Conservation (phyloP, 2,888 invertebrate genomes). For the Campoplex capitator region DNA sequence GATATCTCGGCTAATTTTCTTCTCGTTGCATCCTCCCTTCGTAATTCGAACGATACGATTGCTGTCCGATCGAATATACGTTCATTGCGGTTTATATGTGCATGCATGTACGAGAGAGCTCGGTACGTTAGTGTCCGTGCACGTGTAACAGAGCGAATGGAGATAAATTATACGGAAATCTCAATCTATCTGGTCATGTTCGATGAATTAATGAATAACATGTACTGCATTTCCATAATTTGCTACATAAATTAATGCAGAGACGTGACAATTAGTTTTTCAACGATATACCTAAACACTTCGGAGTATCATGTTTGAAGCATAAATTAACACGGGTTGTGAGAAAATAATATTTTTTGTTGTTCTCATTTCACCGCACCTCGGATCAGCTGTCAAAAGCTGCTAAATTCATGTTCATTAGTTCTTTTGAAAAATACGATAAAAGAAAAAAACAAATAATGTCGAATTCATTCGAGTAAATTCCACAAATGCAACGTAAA, state of each 20-base stretch:
- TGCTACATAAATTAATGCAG: neutral
- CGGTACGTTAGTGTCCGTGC: neutral
- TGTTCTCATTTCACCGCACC: neutral
- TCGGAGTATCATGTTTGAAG: neutral
- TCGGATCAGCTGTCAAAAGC: neutral
- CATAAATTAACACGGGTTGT: neutral
- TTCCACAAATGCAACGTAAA: constrained; percentile 1
- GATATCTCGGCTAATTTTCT: constrained; percentile 68
- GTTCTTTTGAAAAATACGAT: neutral
- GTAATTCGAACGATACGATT: constrained; percentile 65
- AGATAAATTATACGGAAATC: constrained; percentile 46
- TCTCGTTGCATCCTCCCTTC: constrained; percentile 63
- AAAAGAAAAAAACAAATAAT: neutral
- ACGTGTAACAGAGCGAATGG: neutral
- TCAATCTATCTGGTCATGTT: constrained; percentile 20
- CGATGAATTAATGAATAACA: constrained; percentile 54
- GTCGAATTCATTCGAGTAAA: neutral
- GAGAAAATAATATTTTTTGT: neutral
- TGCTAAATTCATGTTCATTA: neutral
- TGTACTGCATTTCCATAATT: constrained; percentile 14
- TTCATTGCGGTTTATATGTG: neutral
- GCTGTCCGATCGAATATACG: constrained; percentile 63
- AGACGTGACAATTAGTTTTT: neutral
- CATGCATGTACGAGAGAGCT: neutral
- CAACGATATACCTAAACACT: neutral